phyloP scores from a whole-genome alignment of 2,113 vertebrate genomes.

The Callospermophilus lateralis region DNA sequence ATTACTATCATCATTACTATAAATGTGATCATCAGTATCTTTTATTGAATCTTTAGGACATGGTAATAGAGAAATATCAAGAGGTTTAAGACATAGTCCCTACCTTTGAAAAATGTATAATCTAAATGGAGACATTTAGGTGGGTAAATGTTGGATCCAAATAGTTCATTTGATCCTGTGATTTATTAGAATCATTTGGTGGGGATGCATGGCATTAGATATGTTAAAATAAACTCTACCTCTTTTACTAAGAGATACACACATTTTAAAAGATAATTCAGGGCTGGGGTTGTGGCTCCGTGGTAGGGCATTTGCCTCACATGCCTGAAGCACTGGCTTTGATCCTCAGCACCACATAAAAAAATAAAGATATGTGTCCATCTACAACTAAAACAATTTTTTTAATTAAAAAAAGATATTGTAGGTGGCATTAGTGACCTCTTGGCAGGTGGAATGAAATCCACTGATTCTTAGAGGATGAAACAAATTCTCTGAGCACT shows the following conservation, averaged over 20 bases:
- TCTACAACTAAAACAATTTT: too few species aligned
- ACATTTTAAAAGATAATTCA: constrained; percentile 44
- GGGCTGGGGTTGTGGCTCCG: too few species aligned
- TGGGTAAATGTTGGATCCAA: neutral
- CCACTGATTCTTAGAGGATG: neutral
- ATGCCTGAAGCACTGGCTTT: too few species aligned
- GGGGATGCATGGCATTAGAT: neutral
- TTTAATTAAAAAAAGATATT: neutral
- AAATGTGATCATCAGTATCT: neutral
- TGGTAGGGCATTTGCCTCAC: too few species aligned
- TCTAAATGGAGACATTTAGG: neutral
- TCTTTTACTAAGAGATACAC: neutral
- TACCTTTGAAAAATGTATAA: constrained; percentile 29
- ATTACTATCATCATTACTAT: neutral
- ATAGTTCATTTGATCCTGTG: constrained; percentile 18
- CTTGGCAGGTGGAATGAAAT: neutral
- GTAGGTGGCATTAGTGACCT: neutral
- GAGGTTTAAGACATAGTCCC: neutral
- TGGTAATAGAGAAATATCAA: neutral
- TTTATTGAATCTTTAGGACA: neutral
- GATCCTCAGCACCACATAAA: too few species aligned
- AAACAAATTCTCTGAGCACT: constrained; percentile 26
- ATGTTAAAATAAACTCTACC: neutral
- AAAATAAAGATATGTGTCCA: too few species aligned
- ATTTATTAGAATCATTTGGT: constrained; percentile 1